Conservation (phyloP, 2,888 invertebrate species). For the Hymenopus coronatus region DNA sequence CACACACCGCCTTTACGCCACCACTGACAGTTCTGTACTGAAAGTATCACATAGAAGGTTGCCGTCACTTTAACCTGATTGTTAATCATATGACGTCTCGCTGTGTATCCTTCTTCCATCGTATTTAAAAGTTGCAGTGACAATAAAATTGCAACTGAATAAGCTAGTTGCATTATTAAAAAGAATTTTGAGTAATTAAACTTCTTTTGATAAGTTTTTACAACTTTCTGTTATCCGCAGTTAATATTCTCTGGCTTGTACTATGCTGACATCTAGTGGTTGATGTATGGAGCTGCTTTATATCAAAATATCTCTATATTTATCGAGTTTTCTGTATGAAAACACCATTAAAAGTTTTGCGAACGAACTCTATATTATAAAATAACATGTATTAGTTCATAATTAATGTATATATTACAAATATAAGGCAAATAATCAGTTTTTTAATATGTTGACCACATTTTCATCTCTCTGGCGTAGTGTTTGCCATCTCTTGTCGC, state of each 20-base stretch:
- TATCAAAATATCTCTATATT: background rate
- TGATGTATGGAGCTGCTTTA: background rate
- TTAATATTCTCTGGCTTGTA: background rate
- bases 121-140: background rate
- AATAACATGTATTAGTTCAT: too few species aligned
- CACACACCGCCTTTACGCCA: background rate
- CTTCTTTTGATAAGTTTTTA: background rate
- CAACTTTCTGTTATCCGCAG: background rate
- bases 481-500: background rate
- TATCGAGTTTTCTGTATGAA: too few species aligned
- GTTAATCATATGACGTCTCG: background rate
- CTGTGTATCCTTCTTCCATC: background rate
- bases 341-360: too few species aligned
- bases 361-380: too few species aligned
- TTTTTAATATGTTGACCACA: too few species aligned
- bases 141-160: background rate
- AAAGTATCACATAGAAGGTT: background rate
- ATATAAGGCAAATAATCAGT: too few species aligned
- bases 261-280: background rate
- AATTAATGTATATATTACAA: too few species aligned
- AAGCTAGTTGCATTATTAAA: background rate
- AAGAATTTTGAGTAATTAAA: background rate
- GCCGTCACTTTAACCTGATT: background rate
- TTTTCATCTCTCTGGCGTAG: background rate
- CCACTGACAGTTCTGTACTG: background rate